These are phyloP conservation scores for Athalia circularis DNA, from an alignment of 2,888 invertebrate species.

Conservation along the genomic window DNA sequence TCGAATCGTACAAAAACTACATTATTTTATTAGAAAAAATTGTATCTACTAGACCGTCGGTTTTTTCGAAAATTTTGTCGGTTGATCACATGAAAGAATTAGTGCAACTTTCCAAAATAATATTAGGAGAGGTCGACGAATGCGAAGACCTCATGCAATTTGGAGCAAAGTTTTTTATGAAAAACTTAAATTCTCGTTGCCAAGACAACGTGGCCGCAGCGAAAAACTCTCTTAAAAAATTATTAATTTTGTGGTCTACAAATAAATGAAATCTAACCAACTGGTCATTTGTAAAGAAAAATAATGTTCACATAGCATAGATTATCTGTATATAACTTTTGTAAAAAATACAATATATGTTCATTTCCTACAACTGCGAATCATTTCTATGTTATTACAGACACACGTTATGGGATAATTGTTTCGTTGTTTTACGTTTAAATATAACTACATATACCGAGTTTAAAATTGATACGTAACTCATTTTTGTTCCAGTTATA, in stretches of 20 bases:
- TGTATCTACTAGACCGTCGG: conserved; percentile 54
- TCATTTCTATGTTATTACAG: conserved; percentile 5
- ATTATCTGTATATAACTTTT: background rate
- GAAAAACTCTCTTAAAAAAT: conserved; percentile 6
- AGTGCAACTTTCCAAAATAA: conserved; percentile 54
- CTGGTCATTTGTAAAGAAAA: background rate
- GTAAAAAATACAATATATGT: conserved; percentile 21
- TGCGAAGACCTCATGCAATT: conserved; percentile 68
- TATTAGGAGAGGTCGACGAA: conserved; percentile 62
- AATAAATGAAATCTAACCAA: background rate
- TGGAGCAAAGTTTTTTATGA: conserved; percentile 56
- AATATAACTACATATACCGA: too few species aligned
- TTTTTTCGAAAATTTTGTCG: conserved; percentile 57
- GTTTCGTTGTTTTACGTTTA: too few species aligned
- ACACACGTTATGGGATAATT: background rate
- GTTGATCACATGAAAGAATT: conserved; percentile 60
- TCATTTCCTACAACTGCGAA: background rate
- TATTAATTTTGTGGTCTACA: conserved; percentile 3
- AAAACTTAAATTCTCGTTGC: background rate
- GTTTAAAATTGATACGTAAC: too few species aligned
- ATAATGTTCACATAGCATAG: conserved; percentile 7
- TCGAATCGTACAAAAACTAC: conserved; percentile 53
- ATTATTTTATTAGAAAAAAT: conserved; percentile 55
- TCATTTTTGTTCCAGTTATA: too few species aligned
- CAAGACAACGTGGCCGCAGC: background rate